Evolutionary conservation across 2,888 invertebrate genomes (phyloP), one percentile per base, ranked within the genome.

Genomic region (Amaurobius ferox): DNA sequence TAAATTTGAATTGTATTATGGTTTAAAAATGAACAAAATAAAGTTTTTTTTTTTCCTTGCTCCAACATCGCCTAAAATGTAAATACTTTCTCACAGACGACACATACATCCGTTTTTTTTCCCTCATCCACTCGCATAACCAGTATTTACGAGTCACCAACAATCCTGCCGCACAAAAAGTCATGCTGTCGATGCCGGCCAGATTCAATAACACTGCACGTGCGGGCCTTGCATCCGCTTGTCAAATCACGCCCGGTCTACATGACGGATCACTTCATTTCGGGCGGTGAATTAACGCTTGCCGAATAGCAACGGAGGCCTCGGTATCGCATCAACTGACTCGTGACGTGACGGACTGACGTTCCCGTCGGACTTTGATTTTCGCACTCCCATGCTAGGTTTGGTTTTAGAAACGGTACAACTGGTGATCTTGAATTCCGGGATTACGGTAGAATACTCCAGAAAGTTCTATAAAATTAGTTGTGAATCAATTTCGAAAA

Each of bases 201-300:
- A 68, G 35, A 68, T 80, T 74, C 67, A 80, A 80, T 80, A 80
- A 74, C 73, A 61, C 61, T 19, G 40, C 61, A 74, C 68, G 39
- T 35, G 40, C 28, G 16, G 11, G 28, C 11, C 28, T 68, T 35
- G 23, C 48, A 76, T 76, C 23, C 64, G 66, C 73, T 62, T 80
- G 80, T 80, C 80, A 80, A 74, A 74, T 67, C 28, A 40, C 62
- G 26, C 61, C 74, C 61, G 80, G 67, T 67, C 48, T 62, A n/a
- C 68, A 74, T 80, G 80, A 80, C 80, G 73, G 80, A 80, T 80
- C 44, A 55, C 61, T 80, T 80, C 80, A 80, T 80, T 80, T 80
- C 29, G 80, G 68, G 66, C 66, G 30, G 44, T 66, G 68, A 68
- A 62, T 80, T 80, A 67, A 48, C 40, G 61, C 68, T 61, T 35